Evolutionary conservation across 2,113 vertebrate genomes (phyloP).

Genomic region (Oceanites oceanicus): DNA sequence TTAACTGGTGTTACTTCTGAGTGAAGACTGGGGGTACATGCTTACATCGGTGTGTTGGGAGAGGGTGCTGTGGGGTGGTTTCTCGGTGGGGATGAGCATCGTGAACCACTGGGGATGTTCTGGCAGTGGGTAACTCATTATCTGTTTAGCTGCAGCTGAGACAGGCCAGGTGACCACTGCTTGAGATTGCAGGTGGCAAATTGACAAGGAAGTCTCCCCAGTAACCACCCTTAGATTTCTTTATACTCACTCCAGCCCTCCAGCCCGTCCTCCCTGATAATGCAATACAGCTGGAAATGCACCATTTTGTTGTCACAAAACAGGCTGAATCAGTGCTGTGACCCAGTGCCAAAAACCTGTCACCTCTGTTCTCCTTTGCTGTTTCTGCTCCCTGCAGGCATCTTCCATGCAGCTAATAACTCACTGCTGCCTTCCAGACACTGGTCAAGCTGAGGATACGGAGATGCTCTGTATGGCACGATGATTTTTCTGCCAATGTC

Average conservation of each 20-base stretch:
- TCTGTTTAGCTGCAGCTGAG: conserved; percentile 1
- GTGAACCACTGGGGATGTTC: background rate
- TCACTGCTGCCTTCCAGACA: background rate
- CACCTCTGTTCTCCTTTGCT: background rate
- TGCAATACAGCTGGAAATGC: background rate
- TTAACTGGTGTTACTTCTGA: background rate
- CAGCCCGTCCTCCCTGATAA: background rate
- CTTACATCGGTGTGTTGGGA: background rate
- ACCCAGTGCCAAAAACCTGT: conserved; percentile 12
- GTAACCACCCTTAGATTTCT: background rate
- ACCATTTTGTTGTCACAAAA: background rate
- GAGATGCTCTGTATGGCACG: background rate
- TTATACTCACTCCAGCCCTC: background rate
- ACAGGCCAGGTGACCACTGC: background rate
- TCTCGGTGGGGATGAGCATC: background rate
- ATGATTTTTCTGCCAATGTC: background rate
- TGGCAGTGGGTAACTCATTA: background rate
- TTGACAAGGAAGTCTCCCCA: background rate
- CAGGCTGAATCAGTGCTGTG: background rate
- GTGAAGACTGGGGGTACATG: fast-evolving
- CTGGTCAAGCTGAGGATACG: background rate
- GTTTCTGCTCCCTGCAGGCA: conserved; percentile 9
- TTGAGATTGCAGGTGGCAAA: too few relatives aligned
- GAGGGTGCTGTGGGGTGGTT: background rate
- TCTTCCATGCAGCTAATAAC: background rate